Percentiles rank a stretch among this genome's conserved stretches.
phyloP scores from a whole-genome alignment of 2,113 vertebrate species.

The Apeltes quadracus region DNA sequence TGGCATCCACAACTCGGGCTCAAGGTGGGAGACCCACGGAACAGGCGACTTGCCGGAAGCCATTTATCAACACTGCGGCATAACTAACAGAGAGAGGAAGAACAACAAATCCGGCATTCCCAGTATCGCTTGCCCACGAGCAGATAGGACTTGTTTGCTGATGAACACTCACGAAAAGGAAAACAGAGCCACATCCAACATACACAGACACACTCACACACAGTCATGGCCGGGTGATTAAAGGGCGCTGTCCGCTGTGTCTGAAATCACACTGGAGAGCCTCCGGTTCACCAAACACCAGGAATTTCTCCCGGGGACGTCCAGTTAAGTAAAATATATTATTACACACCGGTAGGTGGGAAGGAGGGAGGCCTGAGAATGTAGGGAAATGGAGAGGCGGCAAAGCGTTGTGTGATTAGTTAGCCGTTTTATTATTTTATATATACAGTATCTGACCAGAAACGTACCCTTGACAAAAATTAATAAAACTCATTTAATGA shows the following conservation, averaged over 20 bases:
- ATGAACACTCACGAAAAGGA: slow-evolving; percentile 57
- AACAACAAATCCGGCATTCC: slow-evolving; percentile 60
- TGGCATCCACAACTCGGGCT: slow-evolving; percentile 18
- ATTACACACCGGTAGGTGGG: slow-evolving; percentile 62
- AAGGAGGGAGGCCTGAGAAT: slow-evolving; percentile 29
- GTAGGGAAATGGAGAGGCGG: slow-evolving; percentile 20
- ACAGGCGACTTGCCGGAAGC: slow-evolving; percentile 55
- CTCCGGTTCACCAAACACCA: slow-evolving; percentile 76
- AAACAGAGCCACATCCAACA: slow-evolving; percentile 57
- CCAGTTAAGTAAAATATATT: slow-evolving; percentile 76
- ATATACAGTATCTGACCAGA: too few relatives aligned
- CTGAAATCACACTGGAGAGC: slow-evolving; percentile 75
- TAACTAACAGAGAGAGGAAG: slow-evolving; percentile 59
- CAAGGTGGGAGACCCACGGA: neutral
- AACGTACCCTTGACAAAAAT: slow-evolving; percentile 1
- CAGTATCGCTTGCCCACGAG: slow-evolving; percentile 48
- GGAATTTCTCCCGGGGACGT: slow-evolving; percentile 76
- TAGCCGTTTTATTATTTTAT: too few relatives aligned
- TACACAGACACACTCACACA: slow-evolving; percentile 35
- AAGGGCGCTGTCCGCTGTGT: slow-evolving; percentile 71
- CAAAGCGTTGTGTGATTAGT: slow-evolving; percentile 14
- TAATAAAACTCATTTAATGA: neutral
- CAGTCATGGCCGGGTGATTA: slow-evolving; percentile 70
- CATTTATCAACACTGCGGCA: slow-evolving; percentile 61
- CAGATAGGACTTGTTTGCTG: slow-evolving; percentile 69